phyloP scores from a whole-genome alignment of 2,888 invertebrate species.

The Melanchra persicariae region DNA sequence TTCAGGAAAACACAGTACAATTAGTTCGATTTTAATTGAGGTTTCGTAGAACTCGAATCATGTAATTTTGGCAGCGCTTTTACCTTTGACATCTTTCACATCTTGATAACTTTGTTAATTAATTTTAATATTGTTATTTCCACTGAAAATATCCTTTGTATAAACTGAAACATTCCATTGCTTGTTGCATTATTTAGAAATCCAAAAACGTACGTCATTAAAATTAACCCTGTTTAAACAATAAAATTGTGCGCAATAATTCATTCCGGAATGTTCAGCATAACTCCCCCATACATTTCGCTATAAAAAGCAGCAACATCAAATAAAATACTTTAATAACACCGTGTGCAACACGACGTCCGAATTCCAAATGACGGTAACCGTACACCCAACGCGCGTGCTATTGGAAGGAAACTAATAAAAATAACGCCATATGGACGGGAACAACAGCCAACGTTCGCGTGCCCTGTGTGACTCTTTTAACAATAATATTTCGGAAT shows the following conservation, averaged over 20 bases:
- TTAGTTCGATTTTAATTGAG: neutral
- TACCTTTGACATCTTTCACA: neutral
- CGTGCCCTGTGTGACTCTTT: conserved; percentile 43
- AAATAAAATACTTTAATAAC: conserved; percentile 60
- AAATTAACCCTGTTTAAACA: neutral
- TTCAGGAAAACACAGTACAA: neutral
- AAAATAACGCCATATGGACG: conserved; percentile 75
- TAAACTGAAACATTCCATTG: neutral
- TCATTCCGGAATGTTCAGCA: conserved; percentile 7
- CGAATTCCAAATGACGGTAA: conserved; percentile 61
- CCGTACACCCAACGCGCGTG: conserved; percentile 33
- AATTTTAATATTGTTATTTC: neutral
- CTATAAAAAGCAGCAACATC: conserved; percentile 46
- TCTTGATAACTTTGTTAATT: neutral
- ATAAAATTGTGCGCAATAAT: conserved; percentile 1
- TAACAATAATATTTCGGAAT: conserved; percentile 52
- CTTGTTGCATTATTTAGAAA: neutral
- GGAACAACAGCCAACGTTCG: conserved; percentile 58
- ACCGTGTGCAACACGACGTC: conserved; percentile 50
- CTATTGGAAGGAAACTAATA: conserved; percentile 72
- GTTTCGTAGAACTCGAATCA: neutral
- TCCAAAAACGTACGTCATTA: neutral
- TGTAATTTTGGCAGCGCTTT: neutral
- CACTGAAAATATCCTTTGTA: neutral
- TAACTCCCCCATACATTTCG: conserved; percentile 7